phyloP scores from a whole-genome alignment of 2,888 invertebrate genomes.

The Apotomis capreana region DNA sequence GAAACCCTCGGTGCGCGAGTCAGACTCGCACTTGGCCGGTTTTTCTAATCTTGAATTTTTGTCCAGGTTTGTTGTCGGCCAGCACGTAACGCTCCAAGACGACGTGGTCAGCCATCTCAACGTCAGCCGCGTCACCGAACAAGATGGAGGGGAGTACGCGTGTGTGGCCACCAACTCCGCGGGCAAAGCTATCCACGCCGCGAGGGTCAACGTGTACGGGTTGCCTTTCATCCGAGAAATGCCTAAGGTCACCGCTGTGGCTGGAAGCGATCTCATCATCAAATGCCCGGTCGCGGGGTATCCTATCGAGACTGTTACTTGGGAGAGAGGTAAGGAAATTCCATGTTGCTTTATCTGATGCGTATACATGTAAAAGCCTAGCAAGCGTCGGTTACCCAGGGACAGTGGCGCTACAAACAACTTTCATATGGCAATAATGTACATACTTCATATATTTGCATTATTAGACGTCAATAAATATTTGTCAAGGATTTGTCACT shows the following conservation, averaged over 20 bases:
- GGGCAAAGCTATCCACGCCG: conserved; percentile 91
- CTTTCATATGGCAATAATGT: too few relatives aligned
- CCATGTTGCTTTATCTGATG: not conserved
- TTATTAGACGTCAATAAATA: too few relatives aligned
- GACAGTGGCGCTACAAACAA: too few relatives aligned
- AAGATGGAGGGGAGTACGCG: conserved; percentile 95
- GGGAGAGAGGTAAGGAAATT: conserved; percentile 91
- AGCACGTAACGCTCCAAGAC: conserved; percentile 95
- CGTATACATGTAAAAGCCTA: too few relatives aligned
- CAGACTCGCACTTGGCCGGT: too few relatives aligned
- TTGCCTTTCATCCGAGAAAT: conserved; percentile 93
- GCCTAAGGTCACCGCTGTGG: conserved; percentile 94
- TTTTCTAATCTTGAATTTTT: conserved; percentile 10
- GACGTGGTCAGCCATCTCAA: conserved; percentile 97
- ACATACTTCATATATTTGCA: too few relatives aligned
- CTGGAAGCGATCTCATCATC: conserved; percentile 91
- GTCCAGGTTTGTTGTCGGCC: conserved; percentile 92
- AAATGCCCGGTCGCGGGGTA: conserved; percentile 96
- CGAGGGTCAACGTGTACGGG: conserved; percentile 94
- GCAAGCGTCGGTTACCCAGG: too few relatives aligned
- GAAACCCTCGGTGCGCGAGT: too few relatives aligned
- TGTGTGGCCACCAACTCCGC: conserved; percentile 93
- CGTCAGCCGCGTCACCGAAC: conserved; percentile 92
- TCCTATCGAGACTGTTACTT: conserved; percentile 93
- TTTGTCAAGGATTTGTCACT: too few relatives aligned